Base-by-base conservation (phyloP, 2,113 vertebrate genomes). In the Atlantisia rogersi region DNA sequence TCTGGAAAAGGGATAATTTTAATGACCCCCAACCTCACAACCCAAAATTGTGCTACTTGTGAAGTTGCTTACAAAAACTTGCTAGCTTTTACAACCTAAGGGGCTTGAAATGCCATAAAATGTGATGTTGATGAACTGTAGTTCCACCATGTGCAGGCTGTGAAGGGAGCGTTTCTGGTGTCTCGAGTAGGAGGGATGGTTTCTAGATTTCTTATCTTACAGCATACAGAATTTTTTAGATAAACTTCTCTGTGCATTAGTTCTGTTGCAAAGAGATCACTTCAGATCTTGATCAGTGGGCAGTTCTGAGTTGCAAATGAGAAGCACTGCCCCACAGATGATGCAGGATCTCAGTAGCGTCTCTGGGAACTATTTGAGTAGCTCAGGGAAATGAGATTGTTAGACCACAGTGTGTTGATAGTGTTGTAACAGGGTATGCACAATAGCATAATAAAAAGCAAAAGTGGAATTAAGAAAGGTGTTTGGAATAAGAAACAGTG, bases 121-220 rank as follows among this genome's bases (percentile, higher is more conserved):
- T 0, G 14, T 46, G 55, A 21, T 48, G 25, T 17, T 67, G 76
- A 48, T 28, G 24, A 52, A 6, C 3, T 17, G 10, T 5, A 48
- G 26, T 62, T 69, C 11, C 12, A 14, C 42, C 12, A 1, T 0
- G 1, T 1, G 1, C 59, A 53, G 29, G 25, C 16, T 50, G 26
- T 2, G 46, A 60, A 60, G 32, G 18, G 46, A 29, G n/a, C 4
- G 2, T 3, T 85, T 25, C 86, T 87, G 55, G 9, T 44, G 22
- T 26, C 69, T 74, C 0, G 1, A 39, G 40, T 10, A 83, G 53
- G 80, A 86, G 42, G 63, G 44, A 65, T 50, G 22, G 8, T 56
- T 86, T 78, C 50, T 28, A 13, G 14, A 68, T 71, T 87, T 89
- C 28, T 84, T 44, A 19, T 28, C 8, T 62, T 13, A 59, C 0